phyloP scores from a whole-genome alignment of 1,140 invertebrate species.

The Apis mellifera region Amel_HAv3.1 CM009939.2:9093001-9093500 shows the following conservation, averaged over 20 bases:
- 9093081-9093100: background rate
- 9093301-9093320: background rate
- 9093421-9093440: slow-evolving; percentile 37
- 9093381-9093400: slow-evolving; percentile 48
- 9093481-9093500: slow-evolving; percentile 18
- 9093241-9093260: background rate
- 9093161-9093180: too few relatives aligned
- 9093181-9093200: background rate
- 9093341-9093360: background rate
- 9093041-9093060: too few relatives aligned
- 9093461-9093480: slow-evolving; percentile 30
- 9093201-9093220: background rate
- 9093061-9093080: background rate
- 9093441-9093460: slow-evolving; percentile 26
- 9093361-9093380: slow-evolving; percentile 46
- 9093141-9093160: too few relatives aligned
- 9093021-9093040: too few relatives aligned
- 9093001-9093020: too few relatives aligned
- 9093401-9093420: slow-evolving; percentile 58
- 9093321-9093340: slow-evolving; percentile 51
- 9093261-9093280: background rate
- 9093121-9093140: too few relatives aligned
- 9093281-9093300: background rate
- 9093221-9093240: background rate
- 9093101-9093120: background rate